Conservation (phyloP, 2,113 vertebrate species). For the Pteropus alecto region DNA sequence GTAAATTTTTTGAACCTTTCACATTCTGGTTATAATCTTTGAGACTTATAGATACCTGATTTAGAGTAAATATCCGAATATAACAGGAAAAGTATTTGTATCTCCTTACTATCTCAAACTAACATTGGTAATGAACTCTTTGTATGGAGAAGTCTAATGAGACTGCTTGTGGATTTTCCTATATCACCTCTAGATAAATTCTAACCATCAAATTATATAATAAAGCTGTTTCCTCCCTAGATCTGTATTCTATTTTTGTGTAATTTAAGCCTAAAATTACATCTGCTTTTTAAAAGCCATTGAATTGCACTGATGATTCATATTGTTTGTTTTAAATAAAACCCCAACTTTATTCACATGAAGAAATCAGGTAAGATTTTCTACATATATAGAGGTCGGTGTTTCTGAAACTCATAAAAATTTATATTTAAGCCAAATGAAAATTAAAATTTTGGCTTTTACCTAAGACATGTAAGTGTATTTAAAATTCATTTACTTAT, state of each 20-base stretch:
- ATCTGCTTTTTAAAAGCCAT: not conserved
- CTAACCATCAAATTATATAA: not conserved
- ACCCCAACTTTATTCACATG: not conserved
- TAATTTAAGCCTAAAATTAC: not conserved
- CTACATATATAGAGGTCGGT: not conserved
- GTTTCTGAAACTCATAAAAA: not conserved
- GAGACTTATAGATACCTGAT: not conserved
- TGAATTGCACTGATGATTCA: not conserved
- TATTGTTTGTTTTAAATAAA: not conserved
- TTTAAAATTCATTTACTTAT: not conserved
- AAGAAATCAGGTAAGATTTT: not conserved
- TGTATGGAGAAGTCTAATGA: not conserved
- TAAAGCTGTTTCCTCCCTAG: not conserved
- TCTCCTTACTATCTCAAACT: not conserved
- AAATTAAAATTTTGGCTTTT: not conserved
- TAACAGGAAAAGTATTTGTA: not conserved
- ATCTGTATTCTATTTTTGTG: not conserved
- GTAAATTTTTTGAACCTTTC: not conserved
- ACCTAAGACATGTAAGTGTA: rapidly evolving
- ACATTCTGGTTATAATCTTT: not conserved
- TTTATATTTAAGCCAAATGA: not conserved
- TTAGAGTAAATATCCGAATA: not conserved
- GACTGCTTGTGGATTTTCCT: not conserved
- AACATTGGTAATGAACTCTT: not conserved
- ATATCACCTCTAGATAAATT: not conserved